Evolutionary conservation across 2,888 invertebrate species (phyloP).

Genomic region (Lottia gigantea): DNA sequence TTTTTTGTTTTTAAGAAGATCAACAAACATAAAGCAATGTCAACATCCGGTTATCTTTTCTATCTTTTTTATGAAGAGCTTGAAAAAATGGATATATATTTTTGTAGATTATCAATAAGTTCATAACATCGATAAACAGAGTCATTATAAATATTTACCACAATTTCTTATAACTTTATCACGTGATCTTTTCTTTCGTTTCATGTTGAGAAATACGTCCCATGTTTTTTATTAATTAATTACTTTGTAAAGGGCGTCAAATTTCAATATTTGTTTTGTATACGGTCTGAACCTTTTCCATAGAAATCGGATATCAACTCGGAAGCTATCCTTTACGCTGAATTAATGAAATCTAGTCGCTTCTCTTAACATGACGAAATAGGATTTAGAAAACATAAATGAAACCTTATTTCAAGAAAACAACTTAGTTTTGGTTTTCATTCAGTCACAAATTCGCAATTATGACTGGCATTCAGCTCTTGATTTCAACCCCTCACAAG

Average conservation of each 20-base stretch:
- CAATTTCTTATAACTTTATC: no score
- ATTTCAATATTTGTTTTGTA: slow-evolving; percentile 11
- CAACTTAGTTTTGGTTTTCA: slow-evolving; percentile 4
- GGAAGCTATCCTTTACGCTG: background rate
- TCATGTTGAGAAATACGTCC: background rate
- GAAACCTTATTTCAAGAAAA: slow-evolving; percentile 8
- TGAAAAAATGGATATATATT: no score
- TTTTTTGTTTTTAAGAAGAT: no score
- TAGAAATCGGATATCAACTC: background rate
- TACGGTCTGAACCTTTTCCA: background rate
- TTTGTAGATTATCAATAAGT: no score
- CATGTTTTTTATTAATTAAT: slow-evolving; percentile 10
- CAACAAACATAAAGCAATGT: no score
- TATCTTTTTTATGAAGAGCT: no score
- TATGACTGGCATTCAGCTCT: background rate
- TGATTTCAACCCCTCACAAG: no score
- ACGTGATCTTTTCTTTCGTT: background rate
- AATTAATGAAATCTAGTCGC: background rate
- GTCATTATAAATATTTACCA: no score
- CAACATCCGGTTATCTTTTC: no score
- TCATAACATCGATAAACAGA: no score
- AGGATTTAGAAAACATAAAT: background rate
- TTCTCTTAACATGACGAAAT: background rate
- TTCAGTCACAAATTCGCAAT: slow-evolving; percentile 3
- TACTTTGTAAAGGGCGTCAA: slow-evolving; percentile 1